phyloP scores from a whole-genome alignment of 2,113 vertebrate species.

The Amphiprion percula region DNA sequence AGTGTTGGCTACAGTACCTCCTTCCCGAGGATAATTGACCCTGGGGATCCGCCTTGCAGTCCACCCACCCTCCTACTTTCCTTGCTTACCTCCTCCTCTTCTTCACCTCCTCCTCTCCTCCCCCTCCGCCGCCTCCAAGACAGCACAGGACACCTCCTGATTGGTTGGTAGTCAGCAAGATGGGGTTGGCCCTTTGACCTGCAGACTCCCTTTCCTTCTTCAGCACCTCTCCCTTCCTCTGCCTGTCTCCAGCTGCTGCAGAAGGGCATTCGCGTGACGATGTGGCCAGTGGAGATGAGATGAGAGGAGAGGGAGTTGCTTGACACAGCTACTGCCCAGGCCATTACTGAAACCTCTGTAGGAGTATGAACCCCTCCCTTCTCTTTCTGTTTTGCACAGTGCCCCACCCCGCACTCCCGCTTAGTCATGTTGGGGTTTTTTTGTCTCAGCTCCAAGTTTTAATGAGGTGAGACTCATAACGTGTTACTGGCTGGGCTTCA shows the following conservation, averaged over 20 bases:
- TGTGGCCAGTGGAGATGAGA: conserved; percentile 36
- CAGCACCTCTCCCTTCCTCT: conserved; percentile 34
- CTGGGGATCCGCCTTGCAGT: conserved; percentile 78
- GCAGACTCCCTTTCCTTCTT: conserved; percentile 46
- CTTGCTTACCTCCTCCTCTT: conserved; percentile 63
- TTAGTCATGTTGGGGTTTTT: conserved; percentile 76
- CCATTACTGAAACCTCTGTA: conserved; percentile 26
- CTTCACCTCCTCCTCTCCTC: conserved; percentile 50
- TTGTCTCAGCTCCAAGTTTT: conserved; percentile 74
- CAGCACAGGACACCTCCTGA: conserved; percentile 73
- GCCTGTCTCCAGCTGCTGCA: conserved; percentile 61
- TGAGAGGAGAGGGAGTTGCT: conserved; percentile 13
- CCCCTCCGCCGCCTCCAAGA: conserved; percentile 72
- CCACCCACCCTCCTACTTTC: conserved; percentile 66
- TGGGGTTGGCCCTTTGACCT: conserved; percentile 79
- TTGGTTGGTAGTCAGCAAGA: conserved; percentile 82
- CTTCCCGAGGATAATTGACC: conserved; percentile 84
- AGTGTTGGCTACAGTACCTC: conserved; percentile 79
- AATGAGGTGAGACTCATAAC: conserved; percentile 72
- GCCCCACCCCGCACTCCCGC: conserved; percentile 54
- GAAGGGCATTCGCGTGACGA: conserved; percentile 73
- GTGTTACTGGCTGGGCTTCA: conserved; percentile 51
- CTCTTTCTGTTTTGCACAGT: conserved; percentile 22
- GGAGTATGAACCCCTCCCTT: conserved; percentile 21
- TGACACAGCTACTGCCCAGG: conserved; percentile 24